Evolutionary conservation across 2,888 invertebrate species (phyloP).

Genomic region (Deroplatys truncata): DNA sequence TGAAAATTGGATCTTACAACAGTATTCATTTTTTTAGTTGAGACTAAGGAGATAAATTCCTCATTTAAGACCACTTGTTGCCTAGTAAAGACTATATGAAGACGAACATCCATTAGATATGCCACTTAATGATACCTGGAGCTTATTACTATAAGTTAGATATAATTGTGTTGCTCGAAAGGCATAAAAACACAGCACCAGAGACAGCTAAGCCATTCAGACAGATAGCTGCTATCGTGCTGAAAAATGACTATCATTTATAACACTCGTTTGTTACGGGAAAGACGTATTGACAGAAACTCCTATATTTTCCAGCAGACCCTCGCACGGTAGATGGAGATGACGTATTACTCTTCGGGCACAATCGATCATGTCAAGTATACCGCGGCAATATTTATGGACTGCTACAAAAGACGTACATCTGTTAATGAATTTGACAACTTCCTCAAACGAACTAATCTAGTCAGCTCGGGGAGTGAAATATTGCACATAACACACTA

Average conservation of each 20-base stretch:
- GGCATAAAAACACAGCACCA: not conserved
- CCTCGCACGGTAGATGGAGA: not conserved
- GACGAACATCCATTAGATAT: not conserved
- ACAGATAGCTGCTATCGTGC: not conserved
- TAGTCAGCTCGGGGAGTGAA: not conserved
- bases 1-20: too few relatives aligned
- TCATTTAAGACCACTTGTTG: not conserved
- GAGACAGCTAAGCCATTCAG: not conserved
- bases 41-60: not conserved
- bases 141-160: not conserved
- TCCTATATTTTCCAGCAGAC: constrained; percentile 3
- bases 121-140: not conserved
- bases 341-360: not conserved
- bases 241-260: constrained; percentile 2
- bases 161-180: not conserved
- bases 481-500: not conserved
- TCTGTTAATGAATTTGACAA: constrained; percentile 7
- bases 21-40: too few relatives aligned
- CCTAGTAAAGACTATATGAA: not conserved
- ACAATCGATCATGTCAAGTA: constrained; percentile 7
- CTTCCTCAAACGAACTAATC: not conserved
- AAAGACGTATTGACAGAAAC: constrained; percentile 17
- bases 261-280: constrained; percentile 10
- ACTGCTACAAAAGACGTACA: not conserved
- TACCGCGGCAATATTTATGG: constrained; percentile 4